A percentile compares a stretch with the other conserved stretches of the same genome.
phyloP scores from a whole-genome alignment of 2,113 vertebrate species.

The Mixornis gularis region DNA sequence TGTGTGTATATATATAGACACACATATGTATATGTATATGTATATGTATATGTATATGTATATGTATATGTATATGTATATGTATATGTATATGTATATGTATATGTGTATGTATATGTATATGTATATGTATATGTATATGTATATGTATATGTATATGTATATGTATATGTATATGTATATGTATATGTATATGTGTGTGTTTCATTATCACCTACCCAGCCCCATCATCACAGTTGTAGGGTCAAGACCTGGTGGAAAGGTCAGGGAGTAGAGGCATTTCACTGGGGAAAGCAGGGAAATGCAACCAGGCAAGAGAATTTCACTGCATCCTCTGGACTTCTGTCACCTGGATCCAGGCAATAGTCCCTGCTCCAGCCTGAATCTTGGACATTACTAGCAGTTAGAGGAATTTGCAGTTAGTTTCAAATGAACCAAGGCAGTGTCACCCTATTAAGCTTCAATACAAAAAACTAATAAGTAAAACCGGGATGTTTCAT shows the following conservation, averaged over 20 bases:
- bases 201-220: background rate
- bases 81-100: rapidly evolving
- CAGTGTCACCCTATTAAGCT: background rate
- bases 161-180: rapidly evolving
- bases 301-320: background rate
- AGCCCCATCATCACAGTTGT: background rate
- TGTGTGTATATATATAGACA: too few relatives aligned
- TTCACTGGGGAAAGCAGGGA: background rate
- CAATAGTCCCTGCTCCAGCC: background rate
- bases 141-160: background rate
- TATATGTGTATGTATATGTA: too few relatives aligned
- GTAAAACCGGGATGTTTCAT: background rate
- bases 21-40: too few relatives aligned
- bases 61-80: too few relatives aligned
- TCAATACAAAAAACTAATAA: background rate
- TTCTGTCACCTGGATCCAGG: background rate
- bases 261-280: background rate
- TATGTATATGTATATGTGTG: background rate
- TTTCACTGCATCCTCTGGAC: background rate
- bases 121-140: too few relatives aligned
- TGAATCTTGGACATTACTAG: background rate
- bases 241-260: background rate
- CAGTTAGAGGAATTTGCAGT: background rate
- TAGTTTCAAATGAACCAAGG: background rate
- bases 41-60: rapidly evolving